These are phyloP conservation scores for Torymus texanus DNA, from an alignment of 2,888 invertebrate species.

Conservation along the genomic window DNA sequence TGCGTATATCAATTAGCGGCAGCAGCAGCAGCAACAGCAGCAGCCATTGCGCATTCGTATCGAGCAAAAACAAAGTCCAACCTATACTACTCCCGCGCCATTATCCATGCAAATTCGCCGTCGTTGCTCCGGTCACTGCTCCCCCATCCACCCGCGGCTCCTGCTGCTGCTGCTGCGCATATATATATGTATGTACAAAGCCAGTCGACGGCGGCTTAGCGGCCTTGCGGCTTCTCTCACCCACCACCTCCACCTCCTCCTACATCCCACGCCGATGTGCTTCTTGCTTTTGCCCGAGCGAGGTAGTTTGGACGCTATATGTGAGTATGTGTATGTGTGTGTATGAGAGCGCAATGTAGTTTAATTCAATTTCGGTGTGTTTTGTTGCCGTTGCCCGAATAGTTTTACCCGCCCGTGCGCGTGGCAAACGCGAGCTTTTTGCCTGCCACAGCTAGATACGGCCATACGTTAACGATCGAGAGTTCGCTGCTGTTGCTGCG, in stretches of 20 bases:
- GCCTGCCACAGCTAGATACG: no score
- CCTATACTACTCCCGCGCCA: conserved; percentile 3
- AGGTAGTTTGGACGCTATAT: no score
- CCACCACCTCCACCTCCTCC: conserved; percentile 5
- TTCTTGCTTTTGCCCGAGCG: background rate
- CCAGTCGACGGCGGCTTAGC: conserved; percentile 9
- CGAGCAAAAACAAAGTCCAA: conserved; percentile 10
- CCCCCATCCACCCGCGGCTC: background rate
- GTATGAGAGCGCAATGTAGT: background rate
- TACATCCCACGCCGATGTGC: background rate
- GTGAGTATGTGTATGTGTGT: background rate
- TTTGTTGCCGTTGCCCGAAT: background rate
- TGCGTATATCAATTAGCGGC: no score
- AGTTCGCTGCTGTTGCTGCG: no score
- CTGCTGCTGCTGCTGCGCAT: no score
- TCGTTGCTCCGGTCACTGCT: background rate
- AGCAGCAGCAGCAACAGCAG: no score
- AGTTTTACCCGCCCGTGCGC: no score
- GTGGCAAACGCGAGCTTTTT: no score
- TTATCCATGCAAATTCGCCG: conserved; percentile 40
- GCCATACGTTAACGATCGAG: no score
- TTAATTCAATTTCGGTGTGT: conserved; percentile 16
- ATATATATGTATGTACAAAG: no score
- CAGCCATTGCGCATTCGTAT: background rate
- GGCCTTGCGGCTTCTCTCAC: conserved; percentile 31